Base-by-base conservation (phyloP, 2,888 invertebrate genomes). In the Trachelus iudaicus region DNA sequence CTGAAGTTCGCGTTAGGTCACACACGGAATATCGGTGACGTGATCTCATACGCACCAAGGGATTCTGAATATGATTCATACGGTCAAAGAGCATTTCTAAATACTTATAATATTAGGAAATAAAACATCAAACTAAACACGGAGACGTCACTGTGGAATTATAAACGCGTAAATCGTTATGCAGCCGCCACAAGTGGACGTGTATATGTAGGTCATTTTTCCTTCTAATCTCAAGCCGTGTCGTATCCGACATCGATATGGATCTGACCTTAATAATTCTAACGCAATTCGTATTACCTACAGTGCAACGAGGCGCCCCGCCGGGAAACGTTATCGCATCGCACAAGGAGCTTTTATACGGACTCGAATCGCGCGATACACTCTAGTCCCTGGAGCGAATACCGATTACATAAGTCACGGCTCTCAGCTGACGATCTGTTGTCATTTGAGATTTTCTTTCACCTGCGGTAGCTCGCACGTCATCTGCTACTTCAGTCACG, bases 221-320 rank as follows among this genome's bases (percentile, higher is more conserved):
- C 71, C 71, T 71, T 71, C 71, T 31, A 71, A 71, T 71, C 71
- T 33, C 71, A 71, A 34, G 13, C 15, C 34, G 13, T 71, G 33
- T 12, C 4, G 71, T 82, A 81, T 78, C 85, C 85, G 84, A 83
- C 81, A 84, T 87, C 81, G 87, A 87, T 88, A 85, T 82, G 81
- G 80, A 87, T 85, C 86, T 86, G 86, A 86, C 87, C 88, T 86
- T 86, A 86, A 87, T 86, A 84, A 81, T 83, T 83, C 83, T 82
- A 79, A 81, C 77, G 79, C 80, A 76, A 40, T 74, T 74, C 71
- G 71, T 34, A 71, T 71, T 71, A 71, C 71, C 71, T 71, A 9
- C 56, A 56, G 23, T 56, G 9, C 23, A 56, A 56, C 23, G 9
- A 71, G 33, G 4, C 71, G 71, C 71, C 31, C 33, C 23, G 71